These are phyloP conservation scores for Calyptommatus sinebrachiatus DNA, from an alignment of 2,113 vertebrate species.

Conservation along the genomic window DNA sequence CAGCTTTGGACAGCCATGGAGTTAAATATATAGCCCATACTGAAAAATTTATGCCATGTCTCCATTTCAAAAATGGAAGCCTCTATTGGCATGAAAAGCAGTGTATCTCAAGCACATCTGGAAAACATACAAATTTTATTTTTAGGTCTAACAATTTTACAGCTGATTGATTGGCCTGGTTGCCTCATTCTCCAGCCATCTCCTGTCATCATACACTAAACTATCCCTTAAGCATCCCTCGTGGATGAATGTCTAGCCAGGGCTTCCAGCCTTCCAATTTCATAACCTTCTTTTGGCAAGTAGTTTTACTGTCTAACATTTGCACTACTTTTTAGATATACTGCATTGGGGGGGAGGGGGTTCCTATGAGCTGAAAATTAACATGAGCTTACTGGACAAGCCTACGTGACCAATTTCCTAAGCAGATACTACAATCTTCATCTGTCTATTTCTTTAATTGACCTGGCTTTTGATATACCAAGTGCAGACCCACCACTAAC, in stretches of 20 bases:
- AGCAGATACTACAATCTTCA: neutral
- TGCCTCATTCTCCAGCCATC: slow-evolving; percentile 60
- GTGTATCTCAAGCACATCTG: neutral
- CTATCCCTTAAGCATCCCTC: slow-evolving; percentile 57
- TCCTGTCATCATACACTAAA: slow-evolving; percentile 45
- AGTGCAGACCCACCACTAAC: neutral
- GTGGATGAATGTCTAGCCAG: slow-evolving; percentile 57
- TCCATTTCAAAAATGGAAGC: neutral
- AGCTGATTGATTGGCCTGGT: neutral
- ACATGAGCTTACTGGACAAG: slow-evolving; percentile 25
- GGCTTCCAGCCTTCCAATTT: slow-evolving; percentile 58
- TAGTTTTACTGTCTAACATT: slow-evolving; percentile 60
- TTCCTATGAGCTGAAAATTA: slow-evolving; percentile 48
- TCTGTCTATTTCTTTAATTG: neutral
- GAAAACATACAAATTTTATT: neutral
- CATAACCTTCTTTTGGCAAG: slow-evolving; percentile 64
- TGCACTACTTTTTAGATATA: slow-evolving; percentile 53
- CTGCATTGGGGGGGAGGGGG: slow-evolving; percentile 36
- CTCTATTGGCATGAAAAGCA: neutral
- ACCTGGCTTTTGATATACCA: neutral
- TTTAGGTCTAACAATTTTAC: neutral
- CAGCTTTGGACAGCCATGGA: neutral
- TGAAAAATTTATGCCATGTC: neutral
- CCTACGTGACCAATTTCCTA: slow-evolving; percentile 44
- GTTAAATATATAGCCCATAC: neutral